Base-by-base conservation (phyloP, 2,888 invertebrate species). In the Tupiocoris notatus region DNA sequence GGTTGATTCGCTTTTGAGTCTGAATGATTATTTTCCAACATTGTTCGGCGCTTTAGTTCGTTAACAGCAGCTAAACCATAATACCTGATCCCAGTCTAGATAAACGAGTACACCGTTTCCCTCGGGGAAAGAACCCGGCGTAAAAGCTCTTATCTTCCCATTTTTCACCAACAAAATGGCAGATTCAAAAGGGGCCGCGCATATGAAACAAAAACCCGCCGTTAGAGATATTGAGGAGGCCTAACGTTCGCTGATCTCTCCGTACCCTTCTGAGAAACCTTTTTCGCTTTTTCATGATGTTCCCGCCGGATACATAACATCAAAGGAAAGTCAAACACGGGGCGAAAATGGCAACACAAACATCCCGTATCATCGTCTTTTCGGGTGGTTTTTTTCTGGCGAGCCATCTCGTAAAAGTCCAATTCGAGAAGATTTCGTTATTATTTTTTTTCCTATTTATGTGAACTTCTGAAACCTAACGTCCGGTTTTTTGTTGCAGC, bases 401-500 rank as follows among this genome's bases (percentile, higher is more conserved):
- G n/a, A n/a, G n/a, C n/a, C n/a, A n/a, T n/a, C n/a, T n/a, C n/a
- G n/a, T n/a, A n/a, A n/a, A n/a, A n/a, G n/a, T n/a, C n/a, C n/a
- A n/a, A n/a, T n/a, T n/a, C n/a, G n/a, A n/a, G n/a, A n/a, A n/a
- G n/a, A n/a, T n/a, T n/a, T n/a, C n/a, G n/a, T n/a, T n/a, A n/a
- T n/a, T n/a, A n/a, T n/a, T n/a, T n/a, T n/a, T n/a, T n/a, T n/a
- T n/a, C n/a, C n/a, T n/a, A n/a, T n/a, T n/a, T n/a, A n/a, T n/a
- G n/a, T n/a, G n/a, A n/a, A n/a, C n/a, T n/a, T n/a, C n/a, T n/a
- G n/a, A n/a, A n/a, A n/a, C n/a, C n/a, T n/a, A n/a, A n/a, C n/a
- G n/a, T n/a, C n/a, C n/a, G n/a, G n/a, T 16, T 67, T 67, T 23
- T 9, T 79, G 76, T 79, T 79, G n/a, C 77, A 79, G 80, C 78